Base-by-base conservation (phyloP, 1,140 invertebrate genomes). In the Diuraphis noxia region DNA sequence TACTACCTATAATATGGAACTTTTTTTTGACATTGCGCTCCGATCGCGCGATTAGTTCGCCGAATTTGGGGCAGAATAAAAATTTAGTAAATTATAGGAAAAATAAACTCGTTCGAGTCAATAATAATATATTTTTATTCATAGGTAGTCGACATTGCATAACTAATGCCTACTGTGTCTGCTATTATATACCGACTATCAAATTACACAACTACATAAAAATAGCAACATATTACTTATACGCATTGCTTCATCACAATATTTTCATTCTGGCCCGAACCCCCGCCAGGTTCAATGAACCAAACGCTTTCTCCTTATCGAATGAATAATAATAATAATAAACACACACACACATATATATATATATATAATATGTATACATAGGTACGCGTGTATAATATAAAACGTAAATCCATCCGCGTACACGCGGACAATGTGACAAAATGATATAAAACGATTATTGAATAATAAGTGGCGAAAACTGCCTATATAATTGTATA, bases 281-380 rank as follows among this genome's bases (percentile, higher is more conserved):
- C 72, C 77, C 89, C 89, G 89, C 77, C 77, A 52, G 89, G 89
- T 91, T 91, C 89, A 91, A 52, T 79, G 89, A 91, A 91, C 89
- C 89, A 82, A 82, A 91, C 89, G 89, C 89, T 91, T 91, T 91
- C 89, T 91, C 89, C 89, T 90, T 72, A 38, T 34, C 21, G 56
- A 72, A 72, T 72, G 30, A 72, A 72, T 72, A 72, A 72, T 72
- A 72, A 72, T n/a, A n/a, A 63, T n/a, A 63, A n/a, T 49, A 49
- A 49, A n/a, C 10, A 43, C 40, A 41, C 82, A 34, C 21, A 85
- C 30, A 46, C 34, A 36, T 30, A 43, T 30, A 36, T 43, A 84
- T 84, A 43, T 8, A 13, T n/a, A 63, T 10, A 56, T 3, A 4
- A 7, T 9, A 63, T 38, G 17, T 79, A 81, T 23, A 41, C 23